These are phyloP conservation scores for Agonopterix alstromeriana DNA, from an alignment of 2,888 invertebrate genomes.

Conservation along the genomic window DNA sequence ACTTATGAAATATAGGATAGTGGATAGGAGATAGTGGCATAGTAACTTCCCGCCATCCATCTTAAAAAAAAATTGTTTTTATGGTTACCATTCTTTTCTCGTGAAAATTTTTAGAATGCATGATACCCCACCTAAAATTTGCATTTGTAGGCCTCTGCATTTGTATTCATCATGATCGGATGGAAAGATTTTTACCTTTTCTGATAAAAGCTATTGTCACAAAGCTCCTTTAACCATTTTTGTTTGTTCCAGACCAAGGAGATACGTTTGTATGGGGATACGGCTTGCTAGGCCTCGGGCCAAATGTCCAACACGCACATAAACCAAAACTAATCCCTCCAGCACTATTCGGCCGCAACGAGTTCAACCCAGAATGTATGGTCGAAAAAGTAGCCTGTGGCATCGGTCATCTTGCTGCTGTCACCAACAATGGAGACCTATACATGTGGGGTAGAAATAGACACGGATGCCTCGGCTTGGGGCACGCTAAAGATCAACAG, in stretches of 20 bases:
- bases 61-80: too few species aligned
- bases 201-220: too few species aligned
- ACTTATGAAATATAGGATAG: too few species aligned
- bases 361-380: conserved; percentile 82
- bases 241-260: conserved; percentile 80
- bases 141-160: too few species aligned
- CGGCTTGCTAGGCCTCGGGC: conserved; percentile 94
- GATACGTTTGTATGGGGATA: conserved; percentile 96
- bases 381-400: conserved; percentile 84
- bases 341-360: conserved; percentile 90
- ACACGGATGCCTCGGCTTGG: conserved; percentile 89
- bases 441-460: conserved; percentile 96
- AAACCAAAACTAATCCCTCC: conserved; percentile 86
- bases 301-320: conserved; percentile 80
- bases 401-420: conserved; percentile 84
- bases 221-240: not conserved
- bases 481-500: conserved; percentile 86
- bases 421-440: conserved; percentile 89
- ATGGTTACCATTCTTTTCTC: too few species aligned
- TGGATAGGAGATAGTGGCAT: too few species aligned
- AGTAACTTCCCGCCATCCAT: too few species aligned
- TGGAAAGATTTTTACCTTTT: too few species aligned
- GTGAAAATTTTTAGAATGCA: too few species aligned
- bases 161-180: too few species aligned
- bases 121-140: too few species aligned